A percentile compares a stretch with the other conserved stretches of the same genome.
phyloP scores from a whole-genome alignment of 2,888 invertebrate genomes.

The Cyrtodaria siliqua region DNA sequence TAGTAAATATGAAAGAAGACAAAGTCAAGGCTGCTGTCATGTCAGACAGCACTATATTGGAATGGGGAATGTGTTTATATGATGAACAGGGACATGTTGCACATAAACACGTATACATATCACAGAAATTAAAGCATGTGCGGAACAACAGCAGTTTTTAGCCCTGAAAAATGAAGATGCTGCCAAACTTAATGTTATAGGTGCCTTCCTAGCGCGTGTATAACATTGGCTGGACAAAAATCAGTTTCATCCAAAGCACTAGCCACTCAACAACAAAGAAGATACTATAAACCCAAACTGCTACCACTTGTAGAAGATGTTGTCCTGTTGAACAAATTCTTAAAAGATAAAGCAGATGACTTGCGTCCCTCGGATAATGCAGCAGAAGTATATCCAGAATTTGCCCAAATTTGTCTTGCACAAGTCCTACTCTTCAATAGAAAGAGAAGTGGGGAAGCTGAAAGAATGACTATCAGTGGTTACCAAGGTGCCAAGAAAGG shows the following conservation, averaged over 20 bases:
- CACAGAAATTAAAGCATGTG: slow-evolving; percentile 31
- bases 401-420: too few species aligned
- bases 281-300: slow-evolving; percentile 40
- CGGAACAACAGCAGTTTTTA: slow-evolving; percentile 17
- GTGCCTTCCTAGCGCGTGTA: background rate
- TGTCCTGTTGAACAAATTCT: slow-evolving; percentile 20
- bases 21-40: too few species aligned
- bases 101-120: too few species aligned
- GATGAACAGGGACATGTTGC: too few species aligned
- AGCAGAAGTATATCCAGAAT: slow-evolving; percentile 32
- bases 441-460: slow-evolving; percentile 89
- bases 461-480: slow-evolving; percentile 44
- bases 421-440: slow-evolving; percentile 53
- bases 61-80: too few species aligned
- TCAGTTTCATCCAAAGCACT: slow-evolving; percentile 32
- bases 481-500: slow-evolving; percentile 14
- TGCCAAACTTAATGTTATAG: background rate
- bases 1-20: too few species aligned
- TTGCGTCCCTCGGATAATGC: too few species aligned
- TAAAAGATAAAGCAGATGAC: too few species aligned
- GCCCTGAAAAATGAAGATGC: slow-evolving; percentile 17
- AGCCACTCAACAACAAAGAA: slow-evolving; percentile 21
- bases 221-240: too few species aligned
- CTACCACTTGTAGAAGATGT: slow-evolving; percentile 51
- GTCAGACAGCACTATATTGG: too few species aligned